These are phyloP conservation scores for Ispidina lecontei DNA, from an alignment of 2,797 vertebrate genomes.

Conservation along the genomic window DNA sequence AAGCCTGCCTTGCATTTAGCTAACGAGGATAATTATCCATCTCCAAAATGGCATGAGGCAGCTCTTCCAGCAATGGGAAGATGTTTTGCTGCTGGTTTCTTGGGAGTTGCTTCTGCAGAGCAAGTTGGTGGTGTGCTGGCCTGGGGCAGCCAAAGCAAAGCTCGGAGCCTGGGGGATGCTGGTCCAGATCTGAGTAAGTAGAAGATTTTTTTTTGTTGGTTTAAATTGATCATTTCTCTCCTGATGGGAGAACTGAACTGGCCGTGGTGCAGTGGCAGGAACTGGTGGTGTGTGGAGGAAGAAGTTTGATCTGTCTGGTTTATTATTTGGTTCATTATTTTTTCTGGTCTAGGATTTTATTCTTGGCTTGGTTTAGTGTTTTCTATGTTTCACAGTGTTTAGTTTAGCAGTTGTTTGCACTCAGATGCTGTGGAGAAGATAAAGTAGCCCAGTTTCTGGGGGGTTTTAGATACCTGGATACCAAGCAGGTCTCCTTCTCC, in stretches of 20 bases:
- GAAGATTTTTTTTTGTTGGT: neutral
- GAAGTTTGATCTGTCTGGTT: neutral
- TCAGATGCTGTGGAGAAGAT: neutral
- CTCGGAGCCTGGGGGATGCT: fast-evolving
- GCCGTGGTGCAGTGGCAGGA: fast-evolving
- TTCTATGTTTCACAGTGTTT: fast-evolving
- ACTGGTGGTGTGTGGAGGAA: fast-evolving
- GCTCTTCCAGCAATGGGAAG: fast-evolving
- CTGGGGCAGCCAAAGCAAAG: neutral
- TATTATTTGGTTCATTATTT: neutral
- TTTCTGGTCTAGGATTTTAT: too few relatives aligned
- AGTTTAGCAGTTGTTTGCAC: neutral
- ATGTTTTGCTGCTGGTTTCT: fast-evolving
- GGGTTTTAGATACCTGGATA: neutral
- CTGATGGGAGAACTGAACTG: fast-evolving
- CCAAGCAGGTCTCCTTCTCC: neutral
- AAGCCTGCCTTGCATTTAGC: neutral
- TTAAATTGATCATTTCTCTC: neutral
- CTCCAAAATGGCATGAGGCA: fast-evolving
- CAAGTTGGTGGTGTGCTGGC: fast-evolving
- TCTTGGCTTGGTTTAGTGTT: neutral
- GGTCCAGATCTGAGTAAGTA: neutral
- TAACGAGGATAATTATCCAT: neutral
- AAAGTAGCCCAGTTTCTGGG: neutral
- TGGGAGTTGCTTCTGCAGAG: fast-evolving